Evolutionary conservation across 2,888 invertebrate genomes (phyloP).

Genomic region (Harpalus rubripes): DNA sequence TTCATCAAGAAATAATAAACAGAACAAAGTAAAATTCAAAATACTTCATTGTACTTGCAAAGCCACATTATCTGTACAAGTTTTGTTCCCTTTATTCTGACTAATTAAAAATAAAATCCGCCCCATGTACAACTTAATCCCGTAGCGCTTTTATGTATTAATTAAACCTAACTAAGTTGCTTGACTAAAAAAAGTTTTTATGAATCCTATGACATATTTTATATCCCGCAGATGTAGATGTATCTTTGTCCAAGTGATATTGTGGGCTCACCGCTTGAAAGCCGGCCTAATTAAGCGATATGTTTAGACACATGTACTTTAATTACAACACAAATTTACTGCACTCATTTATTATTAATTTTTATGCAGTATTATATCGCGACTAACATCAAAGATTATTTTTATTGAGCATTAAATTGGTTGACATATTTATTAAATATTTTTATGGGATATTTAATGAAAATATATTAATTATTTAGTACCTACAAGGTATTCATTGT

Average conservation of each 20-base stretch:
- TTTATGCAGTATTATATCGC: conserved; percentile 4
- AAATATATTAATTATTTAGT: too few relatives aligned
- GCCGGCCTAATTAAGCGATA: conserved; percentile 61
- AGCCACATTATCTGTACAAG: background rate
- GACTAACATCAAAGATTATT: conserved; percentile 30
- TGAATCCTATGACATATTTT: conserved; percentile 12
- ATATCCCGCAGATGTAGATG: background rate
- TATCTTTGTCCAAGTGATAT: background rate
- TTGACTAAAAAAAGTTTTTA: background rate
- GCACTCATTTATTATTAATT: conserved; percentile 30
- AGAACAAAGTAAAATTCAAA: too few relatives aligned
- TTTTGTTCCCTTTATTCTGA: background rate
- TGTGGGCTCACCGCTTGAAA: conserved; percentile 49
- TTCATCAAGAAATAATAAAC: too few relatives aligned
- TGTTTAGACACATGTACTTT: conserved; percentile 56
- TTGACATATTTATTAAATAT: background rate
- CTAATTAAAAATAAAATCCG: background rate
- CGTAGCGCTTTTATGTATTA: background rate
- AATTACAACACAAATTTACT: conserved; percentile 60
- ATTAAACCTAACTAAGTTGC: background rate
- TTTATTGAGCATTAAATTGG: conserved; percentile 18
- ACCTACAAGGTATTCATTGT: too few relatives aligned
- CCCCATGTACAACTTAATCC: background rate
- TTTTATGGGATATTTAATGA: background rate
- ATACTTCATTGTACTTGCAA: too few relatives aligned